These are phyloP conservation scores for Pomatostomus ruficeps DNA, from an alignment of 2,113 vertebrate species.

Conservation along the genomic window DNA sequence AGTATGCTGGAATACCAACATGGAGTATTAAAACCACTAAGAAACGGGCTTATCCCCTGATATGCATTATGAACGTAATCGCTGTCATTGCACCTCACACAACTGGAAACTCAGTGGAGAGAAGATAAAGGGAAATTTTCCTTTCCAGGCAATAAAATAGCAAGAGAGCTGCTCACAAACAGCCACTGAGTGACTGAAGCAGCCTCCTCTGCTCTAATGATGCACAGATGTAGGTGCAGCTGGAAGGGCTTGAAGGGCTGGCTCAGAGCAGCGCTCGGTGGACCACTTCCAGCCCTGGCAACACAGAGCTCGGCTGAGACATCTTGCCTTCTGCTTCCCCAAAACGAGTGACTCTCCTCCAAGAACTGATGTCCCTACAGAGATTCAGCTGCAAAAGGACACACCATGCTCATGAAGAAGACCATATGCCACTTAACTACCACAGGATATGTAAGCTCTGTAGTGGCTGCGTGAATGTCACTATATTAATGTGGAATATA, in stretches of 20 bases:
- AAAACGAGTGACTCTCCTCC: not conserved
- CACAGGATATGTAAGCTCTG: not conserved
- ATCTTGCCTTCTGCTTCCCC: not conserved
- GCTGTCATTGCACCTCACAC: not conserved
- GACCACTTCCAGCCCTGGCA: accelerated
- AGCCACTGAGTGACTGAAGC: not conserved
- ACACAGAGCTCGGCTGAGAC: not conserved
- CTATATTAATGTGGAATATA: not conserved
- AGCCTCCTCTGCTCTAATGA: not conserved
- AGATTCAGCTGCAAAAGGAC: not conserved
- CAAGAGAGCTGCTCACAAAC: not conserved
- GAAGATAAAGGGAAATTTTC: not conserved
- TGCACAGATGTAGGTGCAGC: not conserved
- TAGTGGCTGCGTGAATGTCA: accelerated
- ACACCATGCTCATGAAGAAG: not conserved
- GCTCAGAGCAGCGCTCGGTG: accelerated
- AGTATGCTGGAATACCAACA: not conserved
- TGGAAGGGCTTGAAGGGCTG: not conserved
- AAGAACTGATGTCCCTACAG: not conserved
- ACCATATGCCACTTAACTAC: not conserved
- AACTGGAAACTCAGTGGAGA: not conserved
- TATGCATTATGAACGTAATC: not conserved
- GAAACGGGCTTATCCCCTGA: not conserved
- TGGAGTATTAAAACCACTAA: not conserved
- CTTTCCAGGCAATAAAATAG: not conserved